phyloP scores from a whole-genome alignment of 2,888 invertebrate species.

The Callyntrura sp. region DNA sequence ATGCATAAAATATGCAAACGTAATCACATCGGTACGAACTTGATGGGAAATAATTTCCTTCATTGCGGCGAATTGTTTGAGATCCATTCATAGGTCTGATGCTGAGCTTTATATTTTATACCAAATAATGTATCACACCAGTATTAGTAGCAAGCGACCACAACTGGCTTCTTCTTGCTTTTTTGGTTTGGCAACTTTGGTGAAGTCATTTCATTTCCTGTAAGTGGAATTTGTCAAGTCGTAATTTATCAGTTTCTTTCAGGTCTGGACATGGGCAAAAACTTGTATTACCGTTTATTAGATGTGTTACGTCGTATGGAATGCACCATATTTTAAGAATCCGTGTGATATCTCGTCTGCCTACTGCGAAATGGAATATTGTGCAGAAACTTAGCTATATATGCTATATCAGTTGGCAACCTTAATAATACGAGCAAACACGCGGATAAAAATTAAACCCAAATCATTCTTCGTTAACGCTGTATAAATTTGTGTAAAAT shows the following conservation, averaged over 20 bases:
- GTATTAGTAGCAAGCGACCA: background rate
- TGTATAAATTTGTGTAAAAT: too few species aligned
- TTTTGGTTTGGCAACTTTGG: constrained; percentile 20
- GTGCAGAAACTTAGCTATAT: too few species aligned
- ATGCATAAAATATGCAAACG: constrained; percentile 30
- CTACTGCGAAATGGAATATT: too few species aligned
- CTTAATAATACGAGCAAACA: too few species aligned
- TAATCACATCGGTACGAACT: background rate
- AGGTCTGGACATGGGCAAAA: constrained; percentile 5
- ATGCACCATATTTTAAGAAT: too few species aligned
- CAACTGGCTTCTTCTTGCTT: background rate
- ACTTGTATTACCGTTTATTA: background rate
- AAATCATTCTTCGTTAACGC: too few species aligned
- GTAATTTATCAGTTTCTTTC: background rate
- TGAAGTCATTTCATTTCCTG: constrained; percentile 49
- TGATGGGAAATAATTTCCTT: background rate
- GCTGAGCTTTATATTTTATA: constrained; percentile 2
- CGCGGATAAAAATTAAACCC: too few species aligned
- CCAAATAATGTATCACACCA: background rate
- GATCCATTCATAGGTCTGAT: constrained; percentile 1
- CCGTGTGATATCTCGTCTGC: too few species aligned
- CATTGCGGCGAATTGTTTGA: background rate
- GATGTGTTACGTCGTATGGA: too few species aligned
- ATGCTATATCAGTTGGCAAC: too few species aligned
- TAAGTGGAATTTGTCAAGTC: background rate